A percentile compares a stretch with the other conserved stretches of the same genome.
phyloP scores from a whole-genome alignment of 2,113 vertebrate genomes.

The Seriola aureovittata region DNA sequence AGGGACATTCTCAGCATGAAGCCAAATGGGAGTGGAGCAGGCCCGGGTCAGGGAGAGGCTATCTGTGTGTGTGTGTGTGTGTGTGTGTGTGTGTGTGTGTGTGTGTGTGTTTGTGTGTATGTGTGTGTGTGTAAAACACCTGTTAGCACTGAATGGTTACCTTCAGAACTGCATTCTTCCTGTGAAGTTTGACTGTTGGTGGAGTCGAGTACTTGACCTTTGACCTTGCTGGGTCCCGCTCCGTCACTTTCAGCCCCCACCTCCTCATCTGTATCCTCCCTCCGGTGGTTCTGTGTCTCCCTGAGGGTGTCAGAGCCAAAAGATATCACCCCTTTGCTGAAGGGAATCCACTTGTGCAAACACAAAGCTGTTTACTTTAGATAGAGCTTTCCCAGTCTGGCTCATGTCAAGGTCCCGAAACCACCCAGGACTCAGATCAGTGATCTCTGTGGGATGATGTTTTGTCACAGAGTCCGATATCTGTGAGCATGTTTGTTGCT shows the following conservation, averaged over 20 bases:
- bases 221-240: conserved; percentile 20
- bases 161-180: conserved; percentile 32
- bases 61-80: neutral
- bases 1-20: conserved; percentile 33
- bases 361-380: conserved; percentile 45
- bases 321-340: neutral
- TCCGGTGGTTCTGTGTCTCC: conserved; percentile 17
- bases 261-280: conserved; percentile 6
- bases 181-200: conserved; percentile 46
- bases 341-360: conserved; percentile 38
- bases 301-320: conserved; percentile 34
- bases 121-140: conserved; percentile 31
- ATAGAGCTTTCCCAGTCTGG: conserved; percentile 31
- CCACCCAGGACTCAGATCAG: conserved; percentile 7
- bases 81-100: conserved; percentile 32
- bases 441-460: conserved; percentile 22
- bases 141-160: conserved; percentile 30
- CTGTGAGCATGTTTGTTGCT: conserved; percentile 33
- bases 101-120: neutral
- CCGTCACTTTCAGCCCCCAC: conserved; percentile 24
- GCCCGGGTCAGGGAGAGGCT: conserved; percentile 17
- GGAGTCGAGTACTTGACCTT: conserved; percentile 31
- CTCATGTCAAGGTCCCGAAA: conserved; percentile 21
- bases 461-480: conserved; percentile 27
- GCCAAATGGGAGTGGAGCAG: conserved; percentile 44